Base-by-base conservation (phyloP, 1,140 invertebrate species). In the Bombus turneri region DNA sequence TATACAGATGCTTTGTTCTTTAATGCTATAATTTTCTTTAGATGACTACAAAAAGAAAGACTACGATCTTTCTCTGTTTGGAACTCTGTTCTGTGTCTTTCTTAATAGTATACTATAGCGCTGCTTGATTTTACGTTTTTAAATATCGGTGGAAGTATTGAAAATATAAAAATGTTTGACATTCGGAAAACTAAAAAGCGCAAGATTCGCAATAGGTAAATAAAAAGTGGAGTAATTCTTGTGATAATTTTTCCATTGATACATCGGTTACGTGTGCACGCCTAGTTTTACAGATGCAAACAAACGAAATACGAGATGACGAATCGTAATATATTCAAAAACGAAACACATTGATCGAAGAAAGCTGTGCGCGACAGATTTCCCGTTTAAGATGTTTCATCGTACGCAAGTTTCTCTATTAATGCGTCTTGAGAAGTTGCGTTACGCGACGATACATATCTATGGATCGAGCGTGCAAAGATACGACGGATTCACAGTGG, bases 381-480 rank as follows among this genome's bases (percentile, higher is more conserved):
- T 12, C 72, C 66, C 81, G 41, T 66, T 47, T 31, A 62, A 76
- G 62, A 15, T n/a, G 74, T 78, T 78, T 83, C 82, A 34, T 83
- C 74, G 34, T 69, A 13, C 47, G 25, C 41, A 43, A 78, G 74
- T 78, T 69, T 77, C 74, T 78, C 82, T 64, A 69, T 83, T 83
- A 78, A 78, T 78, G 74, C 57, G 82, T 83, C 74, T 66, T 83
- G 59, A 47, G 82, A 83, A 78, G 73, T 83, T 83, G 34, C 73
- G 66, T 69, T 57, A 37, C 43, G 13, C 39, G 43, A 6, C 18
- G 74, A 78, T 78, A 78, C 37, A 43, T 64, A 53, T 53, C 47
- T 53, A 68, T 3, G 18, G 31, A n/a, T 59, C 47, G 64, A 43
- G 34, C 43, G 22, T 41, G 10, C 25, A 64, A 75, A 43, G 82